These are phyloP conservation scores for Motacilla tschutschensis DNA, from an alignment of 2,113 vertebrate species.

Conservation along the genomic window DNA sequence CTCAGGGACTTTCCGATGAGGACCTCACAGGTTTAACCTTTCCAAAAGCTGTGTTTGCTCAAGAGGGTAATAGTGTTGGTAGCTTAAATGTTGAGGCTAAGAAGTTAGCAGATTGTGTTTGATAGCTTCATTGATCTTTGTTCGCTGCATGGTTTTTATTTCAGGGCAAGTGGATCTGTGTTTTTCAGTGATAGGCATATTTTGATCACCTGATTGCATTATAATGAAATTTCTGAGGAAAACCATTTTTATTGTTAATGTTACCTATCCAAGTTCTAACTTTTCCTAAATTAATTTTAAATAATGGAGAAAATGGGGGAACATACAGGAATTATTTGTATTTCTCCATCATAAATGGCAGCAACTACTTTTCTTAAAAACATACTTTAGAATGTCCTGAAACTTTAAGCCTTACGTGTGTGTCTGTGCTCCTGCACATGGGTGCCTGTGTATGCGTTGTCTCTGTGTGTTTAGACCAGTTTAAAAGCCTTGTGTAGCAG, in stretches of 20 bases:
- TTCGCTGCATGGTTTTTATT: background rate
- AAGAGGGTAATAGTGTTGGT: slow-evolving; percentile 3
- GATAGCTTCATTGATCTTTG: background rate
- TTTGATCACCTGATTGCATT: background rate
- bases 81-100: background rate
- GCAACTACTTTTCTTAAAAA: background rate
- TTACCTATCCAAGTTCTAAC: background rate
- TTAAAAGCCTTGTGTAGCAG: background rate
- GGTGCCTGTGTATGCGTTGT: background rate
- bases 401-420: background rate
- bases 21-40: slow-evolving; percentile 62
- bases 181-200: background rate
- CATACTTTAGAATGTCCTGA: background rate
- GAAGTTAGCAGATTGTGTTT: background rate
- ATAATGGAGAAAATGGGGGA: background rate
- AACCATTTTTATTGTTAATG: background rate
- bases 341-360: background rate
- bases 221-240: background rate
- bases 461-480: background rate
- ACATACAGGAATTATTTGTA: fast-evolving
- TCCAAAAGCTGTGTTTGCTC: slow-evolving; percentile 55
- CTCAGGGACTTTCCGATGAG: slow-evolving; percentile 65
- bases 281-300: background rate
- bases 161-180: background rate
- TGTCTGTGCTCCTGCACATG: background rate